Evolutionary conservation across 2,888 invertebrate genomes (phyloP), one percentile per base, ranked within the genome.

Genomic region (Sacculina carcini): DNA sequence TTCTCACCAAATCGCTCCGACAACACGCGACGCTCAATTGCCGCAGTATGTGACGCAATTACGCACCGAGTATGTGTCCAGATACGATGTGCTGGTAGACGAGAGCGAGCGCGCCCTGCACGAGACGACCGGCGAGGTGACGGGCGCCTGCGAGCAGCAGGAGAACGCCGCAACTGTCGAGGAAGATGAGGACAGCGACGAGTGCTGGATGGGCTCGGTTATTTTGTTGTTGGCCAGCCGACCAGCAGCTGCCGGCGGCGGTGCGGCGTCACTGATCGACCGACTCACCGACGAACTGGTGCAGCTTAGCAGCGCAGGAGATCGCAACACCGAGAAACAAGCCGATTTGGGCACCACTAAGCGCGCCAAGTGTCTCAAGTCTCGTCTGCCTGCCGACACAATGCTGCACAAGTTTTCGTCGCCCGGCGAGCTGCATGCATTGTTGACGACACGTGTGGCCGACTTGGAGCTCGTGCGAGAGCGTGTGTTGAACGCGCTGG

Each of bases 21-120:
- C 74, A 4, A 62, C 73, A 9, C 59, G 71, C 48, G 74, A 75
- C 59, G 62, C 62, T 36, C 61, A 61, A 31, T 64, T 75, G 28
- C 60, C 60, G 52, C 60, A 64, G 19, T 70, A 75, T 59, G 71
- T 71, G 46, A 62, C 63, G 21, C 65, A 67, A 14, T 52, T 57
- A 10, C 51, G 53, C 12, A 39, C 50, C 26, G 47, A 46, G 24
- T 55, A 57, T 39, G 42, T 57, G 14, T 51, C 52, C 44, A 51
- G 51, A 12, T 51, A 57, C 47, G 50, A 55, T 26, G 28, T 29
- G 19, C 28, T 9, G 28, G 44, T 44, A 19, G 28, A 12, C 9
- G 16, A n/a, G n/a, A n/a, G n/a, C n/a, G n/a, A n/a, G n/a, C n/a
- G n/a, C n/a, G n/a, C 26, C 9, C 16, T 29, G 44, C 44, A 7